Evolutionary conservation across 2,113 vertebrate species (phyloP).

Genomic region (Cyprinus carpio): DNA sequence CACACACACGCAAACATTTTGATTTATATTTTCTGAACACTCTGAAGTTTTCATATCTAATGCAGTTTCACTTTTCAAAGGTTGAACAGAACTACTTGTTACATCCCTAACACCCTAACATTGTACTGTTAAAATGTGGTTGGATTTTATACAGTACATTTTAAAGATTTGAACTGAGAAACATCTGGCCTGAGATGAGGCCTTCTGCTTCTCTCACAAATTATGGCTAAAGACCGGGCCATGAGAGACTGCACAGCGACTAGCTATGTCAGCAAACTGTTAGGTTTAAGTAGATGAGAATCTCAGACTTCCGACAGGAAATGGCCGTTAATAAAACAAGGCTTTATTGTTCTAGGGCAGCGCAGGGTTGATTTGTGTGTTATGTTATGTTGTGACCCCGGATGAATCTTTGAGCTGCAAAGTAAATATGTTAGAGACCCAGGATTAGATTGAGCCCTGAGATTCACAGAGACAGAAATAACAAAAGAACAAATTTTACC

Average conservation of each 20-base stretch:
- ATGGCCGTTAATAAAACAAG: slow-evolving; percentile 53
- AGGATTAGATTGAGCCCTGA: slow-evolving; percentile 24
- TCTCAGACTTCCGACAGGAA: slow-evolving; percentile 54
- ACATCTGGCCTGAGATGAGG: slow-evolving; percentile 18
- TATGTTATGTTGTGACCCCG: slow-evolving; percentile 39
- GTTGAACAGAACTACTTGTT: neutral
- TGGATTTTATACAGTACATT: neutral
- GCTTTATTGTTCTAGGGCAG: slow-evolving; percentile 52
- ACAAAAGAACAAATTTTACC: neutral
- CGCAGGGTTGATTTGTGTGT: slow-evolving; percentile 35
- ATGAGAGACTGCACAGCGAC: slow-evolving; percentile 15
- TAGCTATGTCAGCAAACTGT: slow-evolving; percentile 53
- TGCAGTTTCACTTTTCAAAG: too few relatives aligned
- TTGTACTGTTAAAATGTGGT: neutral
- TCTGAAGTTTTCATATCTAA: neutral
- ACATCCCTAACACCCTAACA: neutral
- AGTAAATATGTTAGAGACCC: slow-evolving; percentile 23
- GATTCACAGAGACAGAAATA: neutral
- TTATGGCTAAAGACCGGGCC: slow-evolving; percentile 36
- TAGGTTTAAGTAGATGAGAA: slow-evolving; percentile 34
- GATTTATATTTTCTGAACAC: neutral
- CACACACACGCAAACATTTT: neutral
- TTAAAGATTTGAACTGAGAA: neutral
- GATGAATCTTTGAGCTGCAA: slow-evolving; percentile 27
- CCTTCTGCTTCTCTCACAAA: neutral